These are phyloP conservation scores for Anoplius nigerrimus DNA, from an alignment of 2,888 invertebrate genomes.

Conservation along the genomic window DNA sequence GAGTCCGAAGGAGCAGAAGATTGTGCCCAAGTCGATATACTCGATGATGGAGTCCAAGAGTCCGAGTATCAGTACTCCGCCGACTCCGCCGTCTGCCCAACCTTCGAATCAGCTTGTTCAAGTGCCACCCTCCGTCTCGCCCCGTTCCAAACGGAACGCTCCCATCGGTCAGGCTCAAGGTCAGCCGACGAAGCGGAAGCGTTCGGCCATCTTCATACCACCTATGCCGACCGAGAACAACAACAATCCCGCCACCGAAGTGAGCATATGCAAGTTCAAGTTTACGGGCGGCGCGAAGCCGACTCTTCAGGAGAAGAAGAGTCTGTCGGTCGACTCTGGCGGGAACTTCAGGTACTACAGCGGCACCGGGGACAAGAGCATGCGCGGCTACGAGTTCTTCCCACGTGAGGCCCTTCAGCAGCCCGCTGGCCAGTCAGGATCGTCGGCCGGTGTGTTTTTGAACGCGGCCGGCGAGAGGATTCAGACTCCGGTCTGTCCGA, in stretches of 20 bases:
- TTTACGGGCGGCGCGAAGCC: constrained; percentile 95
- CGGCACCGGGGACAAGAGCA: constrained; percentile 88
- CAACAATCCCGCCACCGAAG: constrained; percentile 88
- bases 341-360: constrained; percentile 93
- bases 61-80: constrained; percentile 43
- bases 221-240: constrained; percentile 86
- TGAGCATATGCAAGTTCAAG: constrained; percentile 94
- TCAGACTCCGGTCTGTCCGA: constrained; percentile 62
- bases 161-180: constrained; percentile 63
- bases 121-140: constrained; percentile 56
- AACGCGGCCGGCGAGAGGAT: constrained; percentile 78
- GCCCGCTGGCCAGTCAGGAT: constrained; percentile 75
- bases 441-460: constrained; percentile 75
- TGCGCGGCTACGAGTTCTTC: constrained; percentile 86
- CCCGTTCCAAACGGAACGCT: constrained; percentile 76
- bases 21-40: constrained; percentile 74
- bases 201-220: constrained; percentile 90
- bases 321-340: constrained; percentile 92
- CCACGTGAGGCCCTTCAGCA: constrained; percentile 84
- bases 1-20: constrained; percentile 62
- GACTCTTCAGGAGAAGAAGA: constrained; percentile 92
- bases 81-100: constrained; percentile 64
- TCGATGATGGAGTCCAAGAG: constrained; percentile 68
- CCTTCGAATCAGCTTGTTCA: constrained; percentile 57
- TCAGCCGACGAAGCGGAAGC: constrained; percentile 82